Base-by-base conservation (phyloP, 2,888 invertebrate species). In the Dasysyrphus tricinctus region DNA sequence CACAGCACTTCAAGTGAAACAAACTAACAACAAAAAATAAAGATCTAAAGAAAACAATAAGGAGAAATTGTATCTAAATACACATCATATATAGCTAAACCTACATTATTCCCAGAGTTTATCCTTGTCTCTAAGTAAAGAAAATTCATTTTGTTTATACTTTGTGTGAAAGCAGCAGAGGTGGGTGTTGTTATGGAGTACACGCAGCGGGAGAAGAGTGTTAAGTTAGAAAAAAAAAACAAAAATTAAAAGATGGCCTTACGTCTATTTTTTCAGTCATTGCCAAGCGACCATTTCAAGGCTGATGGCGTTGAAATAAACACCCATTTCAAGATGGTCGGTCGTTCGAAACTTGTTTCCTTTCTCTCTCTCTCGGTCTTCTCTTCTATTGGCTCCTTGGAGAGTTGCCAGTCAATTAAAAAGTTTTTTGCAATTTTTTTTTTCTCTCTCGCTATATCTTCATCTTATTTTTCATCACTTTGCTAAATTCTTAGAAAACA, bases 341-440 rank as follows among this genome's bases (percentile, higher is more conserved):
- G 51, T 44, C 29, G 57, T 65, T 39, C 59, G 24, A 59, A 14
- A 8, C 34, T 34, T 49, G 16, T 63, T 57, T 72, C 39, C 6
- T 72, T 34, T 56, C 37, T 56, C 14, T 32, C 12, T 70, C 3
- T 44, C n/a, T 11, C 12, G 24, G 1, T 32, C 9, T 49, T 4
- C 29, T 9, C 1, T 2, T 2, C 4, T 65, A 76, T 63, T 82
- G 65, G 67, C 72, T 78, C 69, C 67, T 77, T 69, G 69, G 77
- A 69, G 85, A 85, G 24, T 67, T 77, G 77, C 51, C 70, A 74
- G 85, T 81, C 81, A 86, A 86, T 86, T 81, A 81, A 81, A 78
- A 85, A 76, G 70, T 75, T 75, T 57, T 74, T 65, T 51, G 24
- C 51, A 42, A 65, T 16, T 74, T 75, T 80, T 65, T 47, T 11